phyloP scores from a whole-genome alignment of 1,140 invertebrate species.

The Pogonomyrmex californicus region DNA sequence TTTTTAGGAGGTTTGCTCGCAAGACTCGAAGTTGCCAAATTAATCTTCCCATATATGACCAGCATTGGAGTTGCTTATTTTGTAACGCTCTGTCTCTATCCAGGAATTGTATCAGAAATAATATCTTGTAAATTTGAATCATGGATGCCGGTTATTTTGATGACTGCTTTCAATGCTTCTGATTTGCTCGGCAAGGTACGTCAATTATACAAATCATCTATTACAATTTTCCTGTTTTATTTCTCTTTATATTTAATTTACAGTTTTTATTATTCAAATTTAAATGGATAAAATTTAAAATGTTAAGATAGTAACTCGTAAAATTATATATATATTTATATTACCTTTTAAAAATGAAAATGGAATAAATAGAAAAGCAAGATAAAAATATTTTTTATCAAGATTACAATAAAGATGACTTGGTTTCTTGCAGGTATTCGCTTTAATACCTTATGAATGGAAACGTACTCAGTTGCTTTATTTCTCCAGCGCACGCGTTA shows the following conservation, averaged over 20 bases:
- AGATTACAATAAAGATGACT: constrained; percentile 14
- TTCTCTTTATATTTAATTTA: constrained; percentile 4
- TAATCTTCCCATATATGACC: constrained; percentile 96
- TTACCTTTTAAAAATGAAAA: not conserved
- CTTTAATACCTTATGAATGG: constrained; percentile 93
- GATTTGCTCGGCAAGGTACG: constrained; percentile 94
- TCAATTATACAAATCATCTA: not conserved
- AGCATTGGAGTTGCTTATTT: constrained; percentile 95
- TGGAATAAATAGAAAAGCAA: not conserved
- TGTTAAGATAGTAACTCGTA: not conserved
- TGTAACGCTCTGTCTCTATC: constrained; percentile 95
- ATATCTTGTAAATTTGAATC: constrained; percentile 92
- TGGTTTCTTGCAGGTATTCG: constrained; percentile 89
- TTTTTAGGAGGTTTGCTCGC: constrained; percentile 89
- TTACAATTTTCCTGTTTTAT: not conserved
- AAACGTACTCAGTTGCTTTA: constrained; percentile 91
- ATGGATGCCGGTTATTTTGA: constrained; percentile 97
- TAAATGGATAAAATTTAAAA: constrained; percentile 8
- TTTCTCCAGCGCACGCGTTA: constrained; percentile 90
- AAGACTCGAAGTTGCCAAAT: constrained; percentile 92
- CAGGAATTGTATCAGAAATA: constrained; percentile 96
- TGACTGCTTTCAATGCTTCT: constrained; percentile 95
- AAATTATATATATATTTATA: not conserved
- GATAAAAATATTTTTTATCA: not conserved
- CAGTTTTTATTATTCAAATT: not conserved